phyloP scores from a whole-genome alignment of 2,888 invertebrate genomes.

The Sthenelais limicola region DNA sequence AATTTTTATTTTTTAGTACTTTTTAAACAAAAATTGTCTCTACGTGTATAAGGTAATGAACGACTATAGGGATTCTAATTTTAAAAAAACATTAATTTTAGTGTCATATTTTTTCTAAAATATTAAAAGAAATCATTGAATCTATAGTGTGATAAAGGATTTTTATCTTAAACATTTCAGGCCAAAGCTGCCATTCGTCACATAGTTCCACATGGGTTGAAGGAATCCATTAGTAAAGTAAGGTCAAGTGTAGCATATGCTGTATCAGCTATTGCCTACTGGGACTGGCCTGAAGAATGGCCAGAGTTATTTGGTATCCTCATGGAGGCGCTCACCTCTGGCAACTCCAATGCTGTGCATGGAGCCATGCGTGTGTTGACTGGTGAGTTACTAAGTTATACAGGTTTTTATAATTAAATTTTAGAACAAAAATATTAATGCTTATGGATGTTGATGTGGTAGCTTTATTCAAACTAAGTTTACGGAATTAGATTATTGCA shows the following conservation, averaged over 20 bases:
- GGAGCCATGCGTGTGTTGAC: slow-evolving; percentile 82
- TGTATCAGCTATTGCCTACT: slow-evolving; percentile 81
- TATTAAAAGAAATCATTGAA: no score
- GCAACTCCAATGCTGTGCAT: slow-evolving; percentile 76
- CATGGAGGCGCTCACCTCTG: slow-evolving; percentile 78
- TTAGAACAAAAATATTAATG: no score
- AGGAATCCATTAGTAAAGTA: slow-evolving; percentile 80
- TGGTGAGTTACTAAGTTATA: slow-evolving; percentile 61
- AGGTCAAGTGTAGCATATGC: slow-evolving; percentile 81
- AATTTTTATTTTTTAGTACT: background rate
- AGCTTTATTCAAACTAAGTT: no score
- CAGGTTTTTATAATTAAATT: no score
- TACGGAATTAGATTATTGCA: no score
- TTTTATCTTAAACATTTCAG: slow-evolving; percentile 46
- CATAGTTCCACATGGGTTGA: slow-evolving; percentile 78
- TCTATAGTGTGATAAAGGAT: no score
- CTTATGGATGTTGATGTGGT: no score
- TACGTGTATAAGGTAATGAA: no score
- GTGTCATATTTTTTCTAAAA: no score
- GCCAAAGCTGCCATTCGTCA: slow-evolving; percentile 79
- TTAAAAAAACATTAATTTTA: no score
- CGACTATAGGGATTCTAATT: no score
- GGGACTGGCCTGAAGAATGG: slow-evolving; percentile 84
- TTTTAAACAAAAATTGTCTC: no score
- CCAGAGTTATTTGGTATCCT: slow-evolving; percentile 80